Evolutionary conservation across 2,888 invertebrate species (phyloP).

Genomic region (Tetranychus piercei): DNA sequence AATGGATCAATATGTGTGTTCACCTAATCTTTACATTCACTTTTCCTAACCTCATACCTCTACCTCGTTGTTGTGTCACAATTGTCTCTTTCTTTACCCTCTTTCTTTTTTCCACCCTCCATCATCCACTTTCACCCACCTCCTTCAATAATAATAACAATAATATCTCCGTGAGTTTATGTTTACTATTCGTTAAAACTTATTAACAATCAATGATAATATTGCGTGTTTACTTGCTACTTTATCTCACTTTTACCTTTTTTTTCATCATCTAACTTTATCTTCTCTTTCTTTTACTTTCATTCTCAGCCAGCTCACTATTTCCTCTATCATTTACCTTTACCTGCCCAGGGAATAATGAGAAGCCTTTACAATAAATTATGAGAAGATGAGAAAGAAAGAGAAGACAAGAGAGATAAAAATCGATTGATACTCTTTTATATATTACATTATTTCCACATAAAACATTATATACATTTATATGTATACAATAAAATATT

Average conservation of each 20-base stretch:
- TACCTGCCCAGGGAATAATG: background rate
- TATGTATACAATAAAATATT: background rate
- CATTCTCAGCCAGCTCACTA: background rate
- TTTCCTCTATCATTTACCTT: background rate
- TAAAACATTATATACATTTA: background rate
- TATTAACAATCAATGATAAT: background rate
- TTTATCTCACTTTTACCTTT: slow-evolving; percentile 3
- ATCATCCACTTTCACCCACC: background rate
- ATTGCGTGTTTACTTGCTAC: background rate
- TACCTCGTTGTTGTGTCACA: background rate
- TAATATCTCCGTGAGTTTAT: slow-evolving; percentile 2
- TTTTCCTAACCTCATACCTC: background rate
- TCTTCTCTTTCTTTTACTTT: background rate
- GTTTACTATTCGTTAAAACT: background rate
- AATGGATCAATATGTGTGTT: background rate
- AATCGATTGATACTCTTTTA: background rate
- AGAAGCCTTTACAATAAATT: background rate
- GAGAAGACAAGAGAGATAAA: background rate
- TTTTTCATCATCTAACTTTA: slow-evolving; percentile 2
- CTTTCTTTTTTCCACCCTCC: slow-evolving; percentile 2
- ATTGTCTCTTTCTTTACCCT: background rate
- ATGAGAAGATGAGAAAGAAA: no score
- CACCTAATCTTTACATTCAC: background rate
- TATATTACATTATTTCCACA: slow-evolving; percentile 1
- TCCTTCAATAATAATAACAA: background rate